Evolutionary conservation across 2,888 invertebrate species (phyloP).

Genomic region (Chymomyza caudatula): DNA sequence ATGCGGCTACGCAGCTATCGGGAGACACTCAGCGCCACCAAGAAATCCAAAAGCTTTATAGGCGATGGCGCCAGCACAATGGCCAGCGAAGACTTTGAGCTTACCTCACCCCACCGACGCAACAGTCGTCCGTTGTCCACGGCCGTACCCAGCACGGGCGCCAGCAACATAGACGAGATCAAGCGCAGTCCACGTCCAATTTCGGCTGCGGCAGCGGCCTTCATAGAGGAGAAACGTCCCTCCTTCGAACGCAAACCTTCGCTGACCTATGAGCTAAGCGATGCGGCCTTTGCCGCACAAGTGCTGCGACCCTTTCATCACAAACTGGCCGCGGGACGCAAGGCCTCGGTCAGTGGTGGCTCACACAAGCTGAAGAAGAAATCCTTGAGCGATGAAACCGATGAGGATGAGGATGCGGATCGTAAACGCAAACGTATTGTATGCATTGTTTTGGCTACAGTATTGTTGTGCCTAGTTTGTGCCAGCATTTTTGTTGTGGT

Average conservation of each 20-base stretch:
- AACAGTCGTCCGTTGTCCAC: conserved; percentile 77
- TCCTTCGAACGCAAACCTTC: conserved; percentile 77
- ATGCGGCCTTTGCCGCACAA: conserved; percentile 77
- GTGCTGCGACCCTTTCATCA: conserved; percentile 77
- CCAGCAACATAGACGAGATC: conserved; percentile 74
- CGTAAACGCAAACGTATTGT: conserved; percentile 85
- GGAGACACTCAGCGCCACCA: conserved; percentile 76
- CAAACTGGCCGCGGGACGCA: conserved; percentile 71
- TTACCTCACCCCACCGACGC: conserved; percentile 77
- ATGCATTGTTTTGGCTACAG: conserved; percentile 83
- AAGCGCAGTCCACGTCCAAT: conserved; percentile 77
- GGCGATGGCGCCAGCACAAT: conserved; percentile 54
- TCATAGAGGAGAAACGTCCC: conserved; percentile 77
- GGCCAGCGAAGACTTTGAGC: conserved; percentile 74
- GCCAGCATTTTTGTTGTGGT: conserved; percentile 87
- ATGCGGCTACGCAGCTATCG: conserved; percentile 76
- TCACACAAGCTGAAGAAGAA: conserved; percentile 75
- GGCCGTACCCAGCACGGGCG: conserved; percentile 60
- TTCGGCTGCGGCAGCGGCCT: conserved; percentile 73
- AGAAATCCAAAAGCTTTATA: conserved; percentile 79
- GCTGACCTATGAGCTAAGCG: conserved; percentile 75
- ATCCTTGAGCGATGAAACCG: conserved; percentile 78
- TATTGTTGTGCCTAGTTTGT: conserved; percentile 85
- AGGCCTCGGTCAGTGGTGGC: conserved; percentile 70
- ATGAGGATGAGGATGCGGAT: conserved; percentile 81